Percentiles rank a stretch among this genome's conserved stretches.
Evolutionary conservation across 2,888 invertebrate species (phyloP).

Genomic region (Luffia ferchaultella): DNA sequence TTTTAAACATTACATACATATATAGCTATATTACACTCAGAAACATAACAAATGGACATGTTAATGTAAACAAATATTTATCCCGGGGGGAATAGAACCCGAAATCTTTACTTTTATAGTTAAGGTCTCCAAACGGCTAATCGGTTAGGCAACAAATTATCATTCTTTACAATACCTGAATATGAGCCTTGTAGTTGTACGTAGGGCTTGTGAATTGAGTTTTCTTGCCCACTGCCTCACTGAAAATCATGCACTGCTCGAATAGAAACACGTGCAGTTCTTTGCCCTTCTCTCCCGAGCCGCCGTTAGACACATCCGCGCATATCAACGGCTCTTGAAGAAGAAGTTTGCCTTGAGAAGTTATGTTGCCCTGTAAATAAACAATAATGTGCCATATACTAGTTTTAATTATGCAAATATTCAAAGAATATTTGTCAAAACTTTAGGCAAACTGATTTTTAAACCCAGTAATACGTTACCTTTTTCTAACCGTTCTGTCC

Average conservation of each 20-base stretch:
- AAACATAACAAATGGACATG: no score
- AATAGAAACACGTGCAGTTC: slow-evolving; percentile 97
- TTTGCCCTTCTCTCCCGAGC: slow-evolving; percentile 48
- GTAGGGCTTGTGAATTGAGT: slow-evolving; percentile 93
- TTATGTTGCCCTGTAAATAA: slow-evolving; percentile 87
- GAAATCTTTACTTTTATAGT: no score
- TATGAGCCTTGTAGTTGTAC: slow-evolving; percentile 94
- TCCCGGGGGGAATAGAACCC: no score
- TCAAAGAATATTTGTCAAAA: no score
- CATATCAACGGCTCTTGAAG: slow-evolving; percentile 84
- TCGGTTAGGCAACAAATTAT: no score
- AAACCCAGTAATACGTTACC: neutral
- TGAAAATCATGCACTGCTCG: slow-evolving; percentile 97
- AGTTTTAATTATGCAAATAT: no score
- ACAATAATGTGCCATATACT: neutral
- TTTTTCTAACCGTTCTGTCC: neutral
- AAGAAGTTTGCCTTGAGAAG: slow-evolving; percentile 94
- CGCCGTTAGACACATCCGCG: slow-evolving; percentile 67
- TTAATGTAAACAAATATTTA: no score
- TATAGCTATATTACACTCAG: no score
- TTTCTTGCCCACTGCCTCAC: slow-evolving; percentile 92
- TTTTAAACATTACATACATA: no score
- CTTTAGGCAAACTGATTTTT: no score
- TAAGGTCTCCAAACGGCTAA: no score
- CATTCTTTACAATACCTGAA: slow-evolving; percentile 86